Evolutionary conservation across 2,888 invertebrate genomes (phyloP), one percentile per base, ranked within the genome.

Genomic region (Drosophila prostipennis): DNA sequence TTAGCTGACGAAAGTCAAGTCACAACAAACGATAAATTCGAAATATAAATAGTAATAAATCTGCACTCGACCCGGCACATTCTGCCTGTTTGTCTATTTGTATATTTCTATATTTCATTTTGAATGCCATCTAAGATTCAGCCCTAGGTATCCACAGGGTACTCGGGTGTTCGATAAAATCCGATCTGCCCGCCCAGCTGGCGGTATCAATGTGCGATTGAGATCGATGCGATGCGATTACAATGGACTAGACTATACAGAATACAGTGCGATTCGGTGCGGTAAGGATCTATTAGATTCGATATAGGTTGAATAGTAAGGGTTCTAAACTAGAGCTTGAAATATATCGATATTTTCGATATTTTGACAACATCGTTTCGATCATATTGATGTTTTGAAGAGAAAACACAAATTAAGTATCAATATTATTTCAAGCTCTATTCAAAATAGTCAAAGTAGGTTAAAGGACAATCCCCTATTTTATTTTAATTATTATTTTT

Each of bases 11-110:
- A 55, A 59, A 51, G 52, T 51, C 53, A 46, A 68, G 56, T 55
- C 65, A 52, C 59, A 71, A 43, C 76, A 80, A 73, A 64, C 63
- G 52, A 61, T 60, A 45, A 61, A 69, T 69, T 70, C 37, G n/a
- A 40, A 64, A 64, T 76, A 63, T 34, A 51, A 51, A 58, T 29
- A 63, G 39, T 32, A 57, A 53, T 75, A 78, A 71, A 64, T 67
- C 71, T 54, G 36, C 48, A 73, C 63, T 60, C 57, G 70, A 67
- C 67, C 61, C 32, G 42, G 45, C 11, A 19, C 10, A 14, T 16
- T 23, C 14, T 52, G 14, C 3, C 42, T 49, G 42, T 29, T 29
- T 7, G 4, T 29, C 7, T 29, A 26, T 13, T 65, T 45, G 43
- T 6, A 34, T 6, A 34, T 10, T 23, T 23, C 0, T 6, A 34